Evolutionary conservation across 2,797 vertebrate genomes (phyloP).

Genomic region (Acridotheres tristis): DNA sequence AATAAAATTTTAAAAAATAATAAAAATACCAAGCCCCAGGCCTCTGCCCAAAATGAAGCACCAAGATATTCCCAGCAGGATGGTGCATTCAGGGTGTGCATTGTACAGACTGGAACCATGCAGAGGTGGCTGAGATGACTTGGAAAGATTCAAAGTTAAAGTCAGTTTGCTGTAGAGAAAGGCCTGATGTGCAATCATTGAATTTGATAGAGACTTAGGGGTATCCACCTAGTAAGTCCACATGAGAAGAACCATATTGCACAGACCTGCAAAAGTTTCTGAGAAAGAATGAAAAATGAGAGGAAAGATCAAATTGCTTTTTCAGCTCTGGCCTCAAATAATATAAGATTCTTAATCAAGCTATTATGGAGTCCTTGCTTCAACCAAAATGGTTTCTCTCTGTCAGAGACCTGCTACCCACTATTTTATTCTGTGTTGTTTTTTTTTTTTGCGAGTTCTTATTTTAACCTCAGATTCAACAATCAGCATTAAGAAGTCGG

Average conservation of each 20-base stretch:
- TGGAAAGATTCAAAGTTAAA: background rate
- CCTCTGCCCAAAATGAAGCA: background rate
- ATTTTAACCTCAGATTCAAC: background rate
- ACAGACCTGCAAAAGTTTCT: background rate
- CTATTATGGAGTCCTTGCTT: background rate
- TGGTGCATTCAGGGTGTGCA: fast-evolving
- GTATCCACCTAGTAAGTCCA: background rate
- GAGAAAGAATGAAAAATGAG: background rate
- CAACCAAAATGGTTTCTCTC: background rate
- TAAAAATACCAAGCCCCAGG: background rate
- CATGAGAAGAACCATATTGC: background rate
- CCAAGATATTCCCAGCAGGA: background rate
- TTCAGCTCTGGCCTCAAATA: constrained; percentile 6
- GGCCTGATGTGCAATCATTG: background rate
- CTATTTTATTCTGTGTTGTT: background rate
- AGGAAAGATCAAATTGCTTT: background rate
- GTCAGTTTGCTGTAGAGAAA: background rate
- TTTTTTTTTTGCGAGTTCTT: background rate
- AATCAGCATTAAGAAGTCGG: background rate
- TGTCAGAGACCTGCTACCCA: background rate
- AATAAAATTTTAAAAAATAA: background rate
- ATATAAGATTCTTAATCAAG: constrained; percentile 6
- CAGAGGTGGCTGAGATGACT: background rate
- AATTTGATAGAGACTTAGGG: background rate
- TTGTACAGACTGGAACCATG: fast-evolving